Percentiles rank a stretch among this genome's conserved stretches.
Conservation (phyloP, 2,113 vertebrate species). For the Cavia porcellus region DNA sequence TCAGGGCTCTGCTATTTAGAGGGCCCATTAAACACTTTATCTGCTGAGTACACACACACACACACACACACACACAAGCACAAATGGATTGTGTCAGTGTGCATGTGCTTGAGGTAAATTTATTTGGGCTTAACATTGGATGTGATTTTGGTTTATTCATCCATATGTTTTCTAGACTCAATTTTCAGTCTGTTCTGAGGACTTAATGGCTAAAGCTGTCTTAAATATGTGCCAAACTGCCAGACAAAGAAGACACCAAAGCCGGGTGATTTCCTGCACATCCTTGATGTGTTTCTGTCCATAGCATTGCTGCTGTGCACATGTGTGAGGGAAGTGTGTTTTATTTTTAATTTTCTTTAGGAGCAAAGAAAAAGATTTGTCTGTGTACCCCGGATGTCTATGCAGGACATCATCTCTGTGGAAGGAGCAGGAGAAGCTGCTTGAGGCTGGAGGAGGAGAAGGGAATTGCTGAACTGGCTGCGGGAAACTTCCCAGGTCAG, state of each 20-base stretch:
- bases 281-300: background rate
- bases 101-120: background rate
- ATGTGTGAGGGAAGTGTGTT: background rate
- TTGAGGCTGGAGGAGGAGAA: background rate
- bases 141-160: background rate
- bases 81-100: background rate
- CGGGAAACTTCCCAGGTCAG: conserved; percentile 26
- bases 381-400: background rate
- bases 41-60: background rate
- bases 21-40: conserved; percentile 28
- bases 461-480: background rate
- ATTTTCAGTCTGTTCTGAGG: background rate
- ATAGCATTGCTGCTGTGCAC: background rate
- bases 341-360: conserved; percentile 55
- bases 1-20: conserved; percentile 55
- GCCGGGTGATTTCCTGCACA: background rate
- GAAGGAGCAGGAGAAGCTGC: conserved; percentile 39
- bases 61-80: background rate
- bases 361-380: background rate
- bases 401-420: background rate
- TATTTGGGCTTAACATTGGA: conserved; percentile 35
- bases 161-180: background rate
- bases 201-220: background rate
- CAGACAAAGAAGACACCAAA: conserved; percentile 19
- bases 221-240: background rate